Evolutionary conservation across 1,140 invertebrate species (phyloP), one percentile per base, ranked within the genome.

Genomic region (Lanistes nyassanus): DNA sequence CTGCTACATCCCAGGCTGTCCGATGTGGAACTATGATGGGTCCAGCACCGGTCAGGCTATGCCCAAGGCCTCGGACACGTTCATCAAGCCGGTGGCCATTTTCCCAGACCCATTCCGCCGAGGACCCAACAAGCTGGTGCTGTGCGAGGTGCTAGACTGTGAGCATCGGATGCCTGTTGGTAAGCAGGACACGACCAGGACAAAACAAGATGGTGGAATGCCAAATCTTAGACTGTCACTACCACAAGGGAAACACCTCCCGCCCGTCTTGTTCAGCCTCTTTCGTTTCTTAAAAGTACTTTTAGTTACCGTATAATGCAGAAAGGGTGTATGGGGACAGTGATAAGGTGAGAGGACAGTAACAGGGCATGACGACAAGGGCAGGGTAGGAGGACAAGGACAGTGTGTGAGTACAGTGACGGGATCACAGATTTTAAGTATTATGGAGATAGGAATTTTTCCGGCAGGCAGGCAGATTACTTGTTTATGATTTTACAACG

Each of bases 21-120:
- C 97, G 0, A 91, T 94, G 3, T 99, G 97, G 97, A 97, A 97
- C 82, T 98, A 95, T 87, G 96, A 98, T 89, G 97, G 97, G 36
- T 97, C 95, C 84, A 86, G 84, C 39, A 91, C 89, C 0, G 82
- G 79, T 64, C 92, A 93, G 78, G 90, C 92, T 0, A 88, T 89
- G 78, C 91, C 92, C 2, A 85, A 85, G 7, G 91, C 92, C 80
- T 96, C 96, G 74, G 97, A 99, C 83, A 93, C 96, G 11, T 98
- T 93, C 86, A 90, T 99, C 1, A 91, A 94, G 64, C 96, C 97
- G 2, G 93, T 96, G 26, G 80, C 81, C 21, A 95, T 98, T 53
- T 99, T 97, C 91, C 94, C 93, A 73, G 98, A 99, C 87, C 98
- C 97, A 0, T 98, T 99, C 90, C 78, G 87, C 23, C 84, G 89